Evolutionary conservation across 92 coral and sea anemone species (phyloP), one percentile per base, ranked within the genome.

Genomic region (Muricea muricata): DNA sequence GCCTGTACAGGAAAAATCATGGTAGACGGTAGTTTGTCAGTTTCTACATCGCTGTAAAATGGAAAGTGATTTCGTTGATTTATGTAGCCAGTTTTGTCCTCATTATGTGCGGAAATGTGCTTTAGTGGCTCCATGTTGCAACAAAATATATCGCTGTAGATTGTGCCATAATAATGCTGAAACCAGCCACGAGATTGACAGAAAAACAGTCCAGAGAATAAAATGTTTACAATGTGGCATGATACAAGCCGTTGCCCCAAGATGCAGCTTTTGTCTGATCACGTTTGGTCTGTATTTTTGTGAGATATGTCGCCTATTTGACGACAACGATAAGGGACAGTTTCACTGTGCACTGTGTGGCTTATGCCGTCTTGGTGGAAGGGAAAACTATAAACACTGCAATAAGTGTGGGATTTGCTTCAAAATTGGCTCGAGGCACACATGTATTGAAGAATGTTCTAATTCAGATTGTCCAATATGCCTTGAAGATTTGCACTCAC

Each of bases 301-400:
- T 79, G 45, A 89, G 34, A 79, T 77, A 57, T 96, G 99, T 52
- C 97, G 99, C 25, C 78, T 96, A 6, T 96, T 88, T 74, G 99
- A 96, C 57, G 99, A 96, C 83, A 73, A 84, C 12, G 97, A 93
- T 29, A 96, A 93, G 66, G 98, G 99, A 45, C 99, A 96, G 57
- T 96, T 92, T 58, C 99, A 96, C 81, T 96, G 99, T 78, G 90
- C 89, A 15, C 85, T 79, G 39, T 96, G 99, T 84, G 99, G 99
- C 3, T 42, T 90, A 52, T 96, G 99, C 60, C 87, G 99, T 77
- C 88, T 87, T 46, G 99, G 99, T 28, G 99, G 99, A 25, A 84
- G 89, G 40, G 97, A 96, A 3, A 96, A 96, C 42, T 96, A 46
- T 69, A 86, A 88, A 54, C 99, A 96, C 72, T 96, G 99, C 58